Percentiles rank a stretch among this genome's conserved stretches.
Conservation (phyloP, 1,140 invertebrate species). For the Leguminivora glycinivorella region DNA sequence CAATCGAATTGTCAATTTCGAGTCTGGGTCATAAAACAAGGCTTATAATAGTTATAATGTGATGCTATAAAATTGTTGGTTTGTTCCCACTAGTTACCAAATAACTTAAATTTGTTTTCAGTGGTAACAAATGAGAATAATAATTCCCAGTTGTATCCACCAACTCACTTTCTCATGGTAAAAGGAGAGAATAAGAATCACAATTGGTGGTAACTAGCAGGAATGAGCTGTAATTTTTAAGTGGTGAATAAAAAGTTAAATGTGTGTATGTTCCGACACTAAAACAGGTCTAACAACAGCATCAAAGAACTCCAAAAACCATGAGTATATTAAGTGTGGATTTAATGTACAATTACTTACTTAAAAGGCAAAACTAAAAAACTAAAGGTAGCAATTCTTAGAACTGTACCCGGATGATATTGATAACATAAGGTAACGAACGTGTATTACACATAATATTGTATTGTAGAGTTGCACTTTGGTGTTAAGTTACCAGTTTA, state of each 20-base stretch:
- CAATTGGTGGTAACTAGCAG: no score
- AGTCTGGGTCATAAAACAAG: no score
- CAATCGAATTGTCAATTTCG: no score
- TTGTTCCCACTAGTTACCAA: no score
- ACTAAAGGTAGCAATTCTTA: constrained; percentile 58
- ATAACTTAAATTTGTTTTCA: no score
- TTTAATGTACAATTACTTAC: constrained; percentile 41
- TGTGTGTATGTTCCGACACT: neutral
- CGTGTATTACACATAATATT: constrained; percentile 49
- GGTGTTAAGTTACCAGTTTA: constrained; percentile 72
- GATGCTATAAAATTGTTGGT: no score
- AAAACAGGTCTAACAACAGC: neutral
- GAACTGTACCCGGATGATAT: constrained; percentile 57
- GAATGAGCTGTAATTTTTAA: no score
- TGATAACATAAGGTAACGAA: constrained; percentile 63
- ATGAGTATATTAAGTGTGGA: constrained; percentile 42
- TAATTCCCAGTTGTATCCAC: no score
- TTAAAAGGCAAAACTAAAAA: constrained; percentile 45
- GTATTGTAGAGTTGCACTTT: constrained; percentile 76
- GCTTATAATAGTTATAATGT: no score
- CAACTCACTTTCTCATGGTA: no score
- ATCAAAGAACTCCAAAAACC: neutral
- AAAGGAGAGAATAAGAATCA: no score
- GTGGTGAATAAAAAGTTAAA: neutral
- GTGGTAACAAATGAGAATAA: no score